A percentile compares a stretch with the other conserved stretches of the same genome.
phyloP scores from a whole-genome alignment of 2,113 vertebrate species.

The Dicaeum eximium region DNA sequence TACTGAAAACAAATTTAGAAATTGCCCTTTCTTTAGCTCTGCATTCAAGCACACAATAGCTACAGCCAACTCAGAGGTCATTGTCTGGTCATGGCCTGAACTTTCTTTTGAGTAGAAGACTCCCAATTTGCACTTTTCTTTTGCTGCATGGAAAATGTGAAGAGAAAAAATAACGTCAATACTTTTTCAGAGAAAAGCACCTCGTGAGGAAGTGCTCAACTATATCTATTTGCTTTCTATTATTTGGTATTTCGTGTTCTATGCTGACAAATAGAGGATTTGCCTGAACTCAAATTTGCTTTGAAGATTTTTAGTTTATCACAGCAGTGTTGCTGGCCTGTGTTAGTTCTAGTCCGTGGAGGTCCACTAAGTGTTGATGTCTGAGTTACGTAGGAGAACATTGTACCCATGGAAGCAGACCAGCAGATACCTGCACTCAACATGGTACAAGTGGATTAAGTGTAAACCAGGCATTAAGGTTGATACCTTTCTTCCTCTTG shows the following conservation, averaged over 20 bases:
- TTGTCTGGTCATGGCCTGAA: constrained; percentile 32
- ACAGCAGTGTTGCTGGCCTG: neutral
- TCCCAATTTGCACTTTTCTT: constrained; percentile 9
- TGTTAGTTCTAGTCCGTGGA: neutral
- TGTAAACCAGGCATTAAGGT: neutral
- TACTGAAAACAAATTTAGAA: constrained; percentile 51
- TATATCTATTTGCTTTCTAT: neutral
- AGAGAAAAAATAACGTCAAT: constrained; percentile 7
- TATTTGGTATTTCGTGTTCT: neutral
- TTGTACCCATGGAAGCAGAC: neutral
- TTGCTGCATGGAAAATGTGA: neutral
- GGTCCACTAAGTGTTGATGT: neutral
- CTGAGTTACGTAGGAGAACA: neutral
- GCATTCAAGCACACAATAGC: constrained; percentile 42
- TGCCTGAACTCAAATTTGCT: neutral
- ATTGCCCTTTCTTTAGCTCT: constrained; percentile 35
- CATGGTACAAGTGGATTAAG: neutral
- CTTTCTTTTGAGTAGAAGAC: neutral
- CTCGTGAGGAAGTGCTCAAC: neutral
- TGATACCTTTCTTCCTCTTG: neutral
- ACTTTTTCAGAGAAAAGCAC: neutral
- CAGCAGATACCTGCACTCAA: neutral
- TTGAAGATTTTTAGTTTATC: neutral
- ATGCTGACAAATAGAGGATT: neutral
- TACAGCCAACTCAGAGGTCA: constrained; percentile 13